Conservation (phyloP, 1,140 invertebrate genomes). For the Microplitis demolitor region DNA sequence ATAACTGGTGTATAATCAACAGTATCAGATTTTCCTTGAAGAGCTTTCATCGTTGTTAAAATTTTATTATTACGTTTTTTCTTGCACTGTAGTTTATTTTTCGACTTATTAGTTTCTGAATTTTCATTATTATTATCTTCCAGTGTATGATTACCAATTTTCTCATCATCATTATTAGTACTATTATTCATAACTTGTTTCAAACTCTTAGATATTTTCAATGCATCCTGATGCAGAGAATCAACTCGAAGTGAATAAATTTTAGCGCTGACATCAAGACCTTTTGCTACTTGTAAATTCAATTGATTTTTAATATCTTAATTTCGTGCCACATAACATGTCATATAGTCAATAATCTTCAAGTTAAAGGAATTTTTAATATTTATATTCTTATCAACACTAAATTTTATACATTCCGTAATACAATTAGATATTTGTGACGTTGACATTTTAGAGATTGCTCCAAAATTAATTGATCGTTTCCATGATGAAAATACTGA, state of each 20-base stretch:
- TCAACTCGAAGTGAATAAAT: constrained; percentile 84
- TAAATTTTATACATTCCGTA: constrained; percentile 67
- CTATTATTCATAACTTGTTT: constrained; percentile 60
- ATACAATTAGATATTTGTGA: constrained; percentile 63
- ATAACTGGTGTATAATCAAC: constrained; percentile 41
- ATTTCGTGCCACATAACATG: constrained; percentile 68
- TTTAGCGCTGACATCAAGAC: constrained; percentile 81
- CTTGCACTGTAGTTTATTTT: constrained; percentile 46
- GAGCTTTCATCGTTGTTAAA: constrained; percentile 50
- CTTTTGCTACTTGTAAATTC: constrained; percentile 76
- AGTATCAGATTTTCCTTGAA: constrained; percentile 54
- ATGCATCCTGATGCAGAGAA: constrained; percentile 74
- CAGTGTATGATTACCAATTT: constrained; percentile 35
- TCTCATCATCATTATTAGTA: constrained; percentile 42
- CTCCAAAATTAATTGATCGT: constrained; percentile 43
- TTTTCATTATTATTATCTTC: neutral
- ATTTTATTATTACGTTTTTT: constrained; percentile 45
- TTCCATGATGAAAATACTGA: constrained; percentile 27
- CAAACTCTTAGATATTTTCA: constrained; percentile 77
- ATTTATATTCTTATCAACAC: constrained; percentile 77
- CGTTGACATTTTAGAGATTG: constrained; percentile 39
- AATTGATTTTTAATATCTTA: constrained; percentile 71
- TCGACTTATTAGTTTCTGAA: neutral
- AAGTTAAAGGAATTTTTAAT: constrained; percentile 84
- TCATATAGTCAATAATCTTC: constrained; percentile 82